phyloP scores from a whole-genome alignment of 2,888 invertebrate genomes.

The Drosophila antonietae region DNA sequence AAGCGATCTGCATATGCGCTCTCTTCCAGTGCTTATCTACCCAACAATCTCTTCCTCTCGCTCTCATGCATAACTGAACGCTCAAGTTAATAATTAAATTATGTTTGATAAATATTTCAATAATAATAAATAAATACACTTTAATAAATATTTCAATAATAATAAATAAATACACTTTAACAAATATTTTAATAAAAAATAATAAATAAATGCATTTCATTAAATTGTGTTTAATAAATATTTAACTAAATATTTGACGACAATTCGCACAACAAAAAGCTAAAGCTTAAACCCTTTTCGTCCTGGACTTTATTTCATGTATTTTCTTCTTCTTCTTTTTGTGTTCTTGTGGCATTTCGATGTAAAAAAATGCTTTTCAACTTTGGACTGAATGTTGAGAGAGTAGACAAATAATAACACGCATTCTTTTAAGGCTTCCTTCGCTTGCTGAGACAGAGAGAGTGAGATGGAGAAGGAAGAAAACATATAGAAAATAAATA shows the following conservation, averaged over 20 bases:
- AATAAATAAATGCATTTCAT: too few relatives aligned
- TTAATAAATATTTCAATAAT: too few relatives aligned
- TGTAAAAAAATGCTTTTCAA: slow-evolving; percentile 5
- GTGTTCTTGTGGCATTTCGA: background rate
- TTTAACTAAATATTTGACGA: too few relatives aligned
- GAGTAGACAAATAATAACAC: slow-evolving; percentile 2
- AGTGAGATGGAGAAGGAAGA: background rate
- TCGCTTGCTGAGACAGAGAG: background rate
- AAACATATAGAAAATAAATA: background rate
- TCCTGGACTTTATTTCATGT: background rate
- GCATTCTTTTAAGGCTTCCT: background rate
- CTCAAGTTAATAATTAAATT: too few relatives aligned
- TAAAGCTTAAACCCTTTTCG: background rate
- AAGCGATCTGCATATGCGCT: background rate
- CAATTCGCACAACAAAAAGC: too few relatives aligned
- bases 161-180: too few relatives aligned
- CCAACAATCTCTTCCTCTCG: background rate
- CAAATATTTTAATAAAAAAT: too few relatives aligned
- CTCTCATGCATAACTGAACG: too few relatives aligned
- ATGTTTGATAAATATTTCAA: too few relatives aligned
- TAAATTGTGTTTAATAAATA: too few relatives aligned
- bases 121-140: too few relatives aligned
- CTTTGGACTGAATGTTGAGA: background rate
- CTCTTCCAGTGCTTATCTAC: background rate
- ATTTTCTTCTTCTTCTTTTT: background rate